Conservation (phyloP, 2,797 vertebrate species). For the Rhinatrema bivittatum region DNA sequence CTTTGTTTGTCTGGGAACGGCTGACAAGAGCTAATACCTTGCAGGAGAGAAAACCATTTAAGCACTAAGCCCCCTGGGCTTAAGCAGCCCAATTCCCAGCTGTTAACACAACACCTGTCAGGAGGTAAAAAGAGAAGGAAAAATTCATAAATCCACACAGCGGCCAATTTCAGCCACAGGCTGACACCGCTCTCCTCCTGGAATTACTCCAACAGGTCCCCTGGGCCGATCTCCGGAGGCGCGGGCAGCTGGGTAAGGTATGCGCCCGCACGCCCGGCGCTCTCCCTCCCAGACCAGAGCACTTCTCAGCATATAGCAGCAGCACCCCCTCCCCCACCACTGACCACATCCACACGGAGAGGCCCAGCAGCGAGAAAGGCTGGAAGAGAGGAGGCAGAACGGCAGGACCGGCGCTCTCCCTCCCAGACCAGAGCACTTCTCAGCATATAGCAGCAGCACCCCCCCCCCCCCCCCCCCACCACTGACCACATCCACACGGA, state of each 20-base stretch:
- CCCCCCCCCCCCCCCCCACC: too few species aligned
- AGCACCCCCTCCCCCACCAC: neutral
- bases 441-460: too few species aligned
- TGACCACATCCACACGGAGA: too few species aligned
- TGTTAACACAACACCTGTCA: constrained; percentile 43
- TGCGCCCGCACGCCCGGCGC: neutral
- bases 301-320: neutral
- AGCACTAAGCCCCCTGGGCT: constrained; percentile 50
- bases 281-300: neutral
- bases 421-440: too few species aligned
- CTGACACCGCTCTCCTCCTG: constrained; percentile 22
- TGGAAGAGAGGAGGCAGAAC: too few species aligned
- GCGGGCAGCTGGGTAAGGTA: neutral
- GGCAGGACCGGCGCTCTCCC: too few species aligned
- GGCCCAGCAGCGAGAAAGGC: too few species aligned
- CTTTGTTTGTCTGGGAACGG: constrained; percentile 44
- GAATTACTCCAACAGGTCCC: constrained; percentile 21
- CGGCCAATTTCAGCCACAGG: constrained; percentile 14
- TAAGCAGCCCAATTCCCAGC: constrained; percentile 36
- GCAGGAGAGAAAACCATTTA: constrained; percentile 57
- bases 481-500: too few species aligned
- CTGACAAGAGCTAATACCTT: constrained; percentile 52
- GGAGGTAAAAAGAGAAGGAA: constrained; percentile 37
- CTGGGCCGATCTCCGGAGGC: neutral
- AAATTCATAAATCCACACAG: constrained; percentile 49